A percentile compares a stretch with the other conserved stretches of the same genome.
Conservation (phyloP, 2,797 vertebrate species). For the Tamandua tetradactyla region DNA sequence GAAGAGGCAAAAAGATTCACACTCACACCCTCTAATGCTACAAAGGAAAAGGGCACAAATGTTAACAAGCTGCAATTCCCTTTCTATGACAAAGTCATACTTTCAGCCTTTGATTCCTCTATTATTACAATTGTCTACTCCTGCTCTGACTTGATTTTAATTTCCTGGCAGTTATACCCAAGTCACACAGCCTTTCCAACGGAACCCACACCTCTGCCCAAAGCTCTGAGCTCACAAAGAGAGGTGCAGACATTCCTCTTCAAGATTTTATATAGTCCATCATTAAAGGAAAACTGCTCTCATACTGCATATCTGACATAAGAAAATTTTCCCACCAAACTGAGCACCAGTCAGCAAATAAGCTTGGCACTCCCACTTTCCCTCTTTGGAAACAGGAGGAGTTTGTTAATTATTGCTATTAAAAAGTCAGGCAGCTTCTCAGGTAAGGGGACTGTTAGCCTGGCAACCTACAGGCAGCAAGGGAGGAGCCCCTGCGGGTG, state of each 20-base stretch:
- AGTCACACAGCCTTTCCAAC: conserved; percentile 24
- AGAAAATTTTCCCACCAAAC: conserved; percentile 4
- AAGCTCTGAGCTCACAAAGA: conserved; percentile 6
- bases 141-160: conserved; percentile 63
- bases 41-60: neutral
- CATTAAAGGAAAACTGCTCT: conserved; percentile 1
- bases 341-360: conserved; percentile 49
- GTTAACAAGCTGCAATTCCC: conserved; percentile 43
- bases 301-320: conserved; percentile 6
- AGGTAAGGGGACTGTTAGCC: conserved; percentile 71
- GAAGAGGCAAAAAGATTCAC: neutral
- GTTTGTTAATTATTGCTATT: conserved; percentile 74
- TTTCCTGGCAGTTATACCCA: conserved; percentile 42
- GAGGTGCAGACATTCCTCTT: neutral
- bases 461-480: conserved; percentile 48
- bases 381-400: conserved; percentile 71
- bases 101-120: conserved; percentile 41
- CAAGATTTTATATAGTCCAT: neutral
- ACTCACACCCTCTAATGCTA: neutral
- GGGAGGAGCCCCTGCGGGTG: conserved; percentile 26
- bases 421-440: conserved; percentile 81
- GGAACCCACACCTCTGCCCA: neutral
- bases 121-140: conserved; percentile 50
- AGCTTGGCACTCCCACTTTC: conserved; percentile 64
- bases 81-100: neutral